phyloP scores from a whole-genome alignment of 2,113 vertebrate genomes.

The Leucosticte australis region DNA sequence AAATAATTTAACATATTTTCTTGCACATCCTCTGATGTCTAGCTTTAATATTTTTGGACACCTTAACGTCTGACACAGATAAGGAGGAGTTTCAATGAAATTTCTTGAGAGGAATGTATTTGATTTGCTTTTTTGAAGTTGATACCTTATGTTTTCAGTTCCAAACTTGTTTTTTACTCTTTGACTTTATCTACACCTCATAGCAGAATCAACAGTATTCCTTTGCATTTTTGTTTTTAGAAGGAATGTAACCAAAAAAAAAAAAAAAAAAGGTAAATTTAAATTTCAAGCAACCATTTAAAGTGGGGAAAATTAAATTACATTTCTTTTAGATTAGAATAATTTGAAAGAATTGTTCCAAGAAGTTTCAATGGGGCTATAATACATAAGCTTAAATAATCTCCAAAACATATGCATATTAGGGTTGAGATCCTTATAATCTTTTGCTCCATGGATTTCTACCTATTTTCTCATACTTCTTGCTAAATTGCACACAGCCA shows the following conservation, averaged over 20 bases:
- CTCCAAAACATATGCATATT: neutral
- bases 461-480: neutral
- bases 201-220: neutral
- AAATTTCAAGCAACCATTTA: neutral
- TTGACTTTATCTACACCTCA: neutral
- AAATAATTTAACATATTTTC: neutral
- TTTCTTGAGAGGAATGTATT: neutral
- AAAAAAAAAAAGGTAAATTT: neutral
- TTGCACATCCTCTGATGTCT: neutral
- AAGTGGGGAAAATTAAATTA: neutral
- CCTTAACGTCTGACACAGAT: neutral
- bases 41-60: neutral
- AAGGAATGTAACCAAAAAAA: neutral
- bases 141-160: neutral
- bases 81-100: neutral
- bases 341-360: neutral
- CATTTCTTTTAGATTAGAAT: neutral
- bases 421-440: neutral
- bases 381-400: neutral
- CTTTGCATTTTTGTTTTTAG: neutral
- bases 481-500: neutral
- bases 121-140: neutral
- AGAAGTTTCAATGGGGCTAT: neutral
- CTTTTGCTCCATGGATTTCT: neutral
- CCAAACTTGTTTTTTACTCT: neutral